phyloP scores from a whole-genome alignment of 2,888 invertebrate genomes.

The Parnassius smintheus region DNA sequence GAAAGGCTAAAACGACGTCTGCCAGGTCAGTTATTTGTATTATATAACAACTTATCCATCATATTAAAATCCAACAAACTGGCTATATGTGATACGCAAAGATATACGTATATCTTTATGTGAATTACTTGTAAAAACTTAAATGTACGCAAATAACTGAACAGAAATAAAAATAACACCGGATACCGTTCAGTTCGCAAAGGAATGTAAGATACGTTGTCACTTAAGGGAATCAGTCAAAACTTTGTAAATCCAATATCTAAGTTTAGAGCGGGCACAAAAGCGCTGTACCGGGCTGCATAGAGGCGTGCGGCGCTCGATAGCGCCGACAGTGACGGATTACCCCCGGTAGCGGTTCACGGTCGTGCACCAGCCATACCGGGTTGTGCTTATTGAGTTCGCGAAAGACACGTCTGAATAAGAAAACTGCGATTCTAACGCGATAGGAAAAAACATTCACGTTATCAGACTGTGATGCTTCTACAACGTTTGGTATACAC shows the following conservation, averaged over 20 bases:
- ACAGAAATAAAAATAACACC: slow-evolving; percentile 11
- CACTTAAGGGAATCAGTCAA: slow-evolving; percentile 64
- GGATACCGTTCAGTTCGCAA: slow-evolving; percentile 26
- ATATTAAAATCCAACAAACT: too few relatives aligned
- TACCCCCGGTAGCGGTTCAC: slow-evolving; percentile 51
- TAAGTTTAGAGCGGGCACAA: slow-evolving; percentile 63
- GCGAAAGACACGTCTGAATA: slow-evolving; percentile 18
- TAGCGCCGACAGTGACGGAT: slow-evolving; percentile 75
- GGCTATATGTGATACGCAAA: too few relatives aligned
- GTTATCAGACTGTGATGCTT: background rate
- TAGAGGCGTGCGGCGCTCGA: slow-evolving; percentile 69
- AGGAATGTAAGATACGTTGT: slow-evolving; percentile 45
- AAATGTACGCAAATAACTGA: too few relatives aligned
- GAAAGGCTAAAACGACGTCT: too few relatives aligned
- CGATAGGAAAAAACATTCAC: slow-evolving; percentile 1
- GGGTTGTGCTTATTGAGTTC: slow-evolving; percentile 30
- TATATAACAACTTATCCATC: too few relatives aligned
- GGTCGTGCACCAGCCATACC: slow-evolving; percentile 35
- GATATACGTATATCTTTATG: too few relatives aligned
- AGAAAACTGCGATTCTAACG: slow-evolving; percentile 6
- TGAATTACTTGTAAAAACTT: too few relatives aligned
- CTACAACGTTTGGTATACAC: background rate
- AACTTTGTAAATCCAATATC: slow-evolving; percentile 75
- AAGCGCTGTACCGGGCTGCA: slow-evolving; percentile 45
- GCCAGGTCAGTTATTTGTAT: too few relatives aligned